phyloP scores from a whole-genome alignment of 1,140 invertebrate genomes.

The Lethrus apterus region DNA sequence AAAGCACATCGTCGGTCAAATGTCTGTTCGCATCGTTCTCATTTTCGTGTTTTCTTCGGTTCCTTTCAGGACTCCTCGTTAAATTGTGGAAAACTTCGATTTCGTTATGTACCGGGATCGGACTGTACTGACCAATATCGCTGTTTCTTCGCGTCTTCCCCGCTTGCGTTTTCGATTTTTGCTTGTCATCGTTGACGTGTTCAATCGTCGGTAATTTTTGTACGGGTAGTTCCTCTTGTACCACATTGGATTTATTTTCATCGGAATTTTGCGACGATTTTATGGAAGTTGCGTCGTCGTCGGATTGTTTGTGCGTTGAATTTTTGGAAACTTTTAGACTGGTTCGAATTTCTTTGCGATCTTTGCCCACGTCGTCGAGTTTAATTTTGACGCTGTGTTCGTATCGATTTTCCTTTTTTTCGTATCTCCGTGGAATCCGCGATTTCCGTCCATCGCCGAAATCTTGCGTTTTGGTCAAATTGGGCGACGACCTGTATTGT shows the following conservation, averaged over 20 bases:
- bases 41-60: not conserved
- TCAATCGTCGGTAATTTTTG: too few species aligned
- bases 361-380: too few species aligned
- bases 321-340: too few species aligned
- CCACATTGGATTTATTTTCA: too few species aligned
- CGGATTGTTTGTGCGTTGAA: too few species aligned
- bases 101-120: constrained; percentile 47
- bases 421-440: constrained; percentile 8
- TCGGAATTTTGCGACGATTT: too few species aligned
- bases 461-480: constrained; percentile 22
- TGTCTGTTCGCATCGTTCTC: constrained; percentile 1
- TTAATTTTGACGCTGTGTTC: constrained; percentile 5
- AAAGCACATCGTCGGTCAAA: constrained; percentile 11
- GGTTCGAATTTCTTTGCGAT: too few species aligned
- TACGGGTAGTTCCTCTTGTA: too few species aligned
- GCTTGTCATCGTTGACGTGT: too few species aligned
- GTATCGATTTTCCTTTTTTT: not conserved
- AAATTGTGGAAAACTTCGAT: constrained; percentile 57
- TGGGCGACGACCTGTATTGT: constrained; percentile 29
- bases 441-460: not conserved
- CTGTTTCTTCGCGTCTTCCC: constrained; percentile 10
- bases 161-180: too few species aligned
- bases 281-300: too few species aligned
- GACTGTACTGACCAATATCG: constrained; percentile 29
- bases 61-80: constrained; percentile 33